Base-by-base conservation (phyloP, 1,140 invertebrate species). In the Drosophila sproati region DNA sequence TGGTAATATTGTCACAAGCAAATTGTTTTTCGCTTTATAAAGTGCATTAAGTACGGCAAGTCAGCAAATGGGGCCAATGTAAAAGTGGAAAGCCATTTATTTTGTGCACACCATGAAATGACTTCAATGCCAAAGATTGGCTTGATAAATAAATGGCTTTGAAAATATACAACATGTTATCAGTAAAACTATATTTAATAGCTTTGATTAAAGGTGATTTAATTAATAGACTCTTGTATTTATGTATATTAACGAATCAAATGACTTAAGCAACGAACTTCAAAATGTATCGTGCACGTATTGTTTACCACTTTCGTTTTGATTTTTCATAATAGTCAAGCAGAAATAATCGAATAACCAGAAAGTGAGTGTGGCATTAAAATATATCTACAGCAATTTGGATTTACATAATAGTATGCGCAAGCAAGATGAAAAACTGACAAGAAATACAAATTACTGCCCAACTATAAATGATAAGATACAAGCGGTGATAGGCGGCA, bases 261-360 rank as follows among this genome's bases (percentile, higher is more conserved):
- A 90, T 62, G 78, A 90, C 88, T 91, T 87, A 76, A 54, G 76
- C 57, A 82, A 80, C 85, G 29, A 89, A 86, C 83, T 91, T 68
- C 59, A 34, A 66, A 76, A 48, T 5, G 29, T 37, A 7, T 12
- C 12, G 5, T 47, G 10, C 2, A 41, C 8, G n/a, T 59, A 52
- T 54, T 59, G 45, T 31, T 41, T 45, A 52, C 51, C 50, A 69
- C 48, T 73, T 70, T 62, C 67, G 60, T 54, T 71, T 12, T 8
- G 29, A 29, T 50, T 20, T 54, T 54, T 70, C 67, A 66, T 47
- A 72, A 72, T 35, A 72, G 28, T 55, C 39, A 31, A 37, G 10
- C 12, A 66, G 55, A 47, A 47, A 35, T 52, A 39, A 32, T 20
- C 34, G n/a, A 67, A 45, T 10, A 12, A 59, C 60, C 51, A 47